Percentiles rank a stretch among this genome's conserved stretches.
These are phyloP conservation scores for Ommatoiulus sabulosus DNA, from an alignment of 2,888 invertebrate species.

Conservation along the genomic window DNA sequence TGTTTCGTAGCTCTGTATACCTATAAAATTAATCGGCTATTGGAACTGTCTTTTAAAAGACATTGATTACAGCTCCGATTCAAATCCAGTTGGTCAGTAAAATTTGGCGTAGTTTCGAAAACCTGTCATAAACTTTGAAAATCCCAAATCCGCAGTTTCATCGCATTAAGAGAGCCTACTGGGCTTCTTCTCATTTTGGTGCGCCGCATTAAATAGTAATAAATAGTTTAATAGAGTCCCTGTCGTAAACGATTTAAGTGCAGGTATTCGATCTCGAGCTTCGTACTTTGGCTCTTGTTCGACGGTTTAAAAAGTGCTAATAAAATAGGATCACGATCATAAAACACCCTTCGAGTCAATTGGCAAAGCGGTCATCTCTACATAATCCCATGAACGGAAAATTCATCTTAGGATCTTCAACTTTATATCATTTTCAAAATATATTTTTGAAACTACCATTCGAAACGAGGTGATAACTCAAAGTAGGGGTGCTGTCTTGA, in stretches of 20 bases:
- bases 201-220: not conserved
- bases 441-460: not conserved
- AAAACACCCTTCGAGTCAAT: not conserved
- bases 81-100: no score
- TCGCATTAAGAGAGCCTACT: no score
- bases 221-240: no score
- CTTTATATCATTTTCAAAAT: not conserved
- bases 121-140: no score
- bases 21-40: no score
- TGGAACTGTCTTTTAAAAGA: no score
- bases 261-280: not conserved
- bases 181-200: not conserved
- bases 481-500: not conserved
- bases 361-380: not conserved
- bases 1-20: no score
- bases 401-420: not conserved
- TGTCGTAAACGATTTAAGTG: not conserved
- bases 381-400: not conserved
- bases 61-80: no score
- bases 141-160: no score
- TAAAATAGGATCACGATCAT: conserved; percentile 1
- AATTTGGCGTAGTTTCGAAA: no score
- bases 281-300: not conserved
- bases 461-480: not conserved
- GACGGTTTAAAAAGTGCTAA: not conserved